These are phyloP conservation scores for Pedetes capensis DNA, from an alignment of 2,113 vertebrate genomes.

Conservation along the genomic window DNA sequence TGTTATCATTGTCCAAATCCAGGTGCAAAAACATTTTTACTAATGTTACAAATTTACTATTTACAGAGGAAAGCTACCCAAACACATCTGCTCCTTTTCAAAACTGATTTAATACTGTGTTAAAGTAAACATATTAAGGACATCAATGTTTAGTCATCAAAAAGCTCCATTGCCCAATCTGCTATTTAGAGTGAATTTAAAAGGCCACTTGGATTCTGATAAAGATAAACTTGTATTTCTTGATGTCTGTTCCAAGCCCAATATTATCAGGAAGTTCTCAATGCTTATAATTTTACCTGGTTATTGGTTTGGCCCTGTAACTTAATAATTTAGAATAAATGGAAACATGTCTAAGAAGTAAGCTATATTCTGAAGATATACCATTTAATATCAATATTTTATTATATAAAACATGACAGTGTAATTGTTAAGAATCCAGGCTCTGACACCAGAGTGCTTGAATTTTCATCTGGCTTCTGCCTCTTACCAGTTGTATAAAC, in stretches of 20 bases:
- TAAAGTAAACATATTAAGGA: constrained; percentile 81
- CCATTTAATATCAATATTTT: background rate
- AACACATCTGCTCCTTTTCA: constrained; percentile 84
- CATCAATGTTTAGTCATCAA: constrained; percentile 80
- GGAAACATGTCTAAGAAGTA: background rate
- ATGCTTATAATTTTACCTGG: background rate
- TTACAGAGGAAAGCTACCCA: constrained; percentile 69
- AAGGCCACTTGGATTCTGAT: background rate
- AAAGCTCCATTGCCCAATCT: constrained; percentile 57
- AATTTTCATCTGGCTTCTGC: background rate
- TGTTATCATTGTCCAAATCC: constrained; percentile 72
- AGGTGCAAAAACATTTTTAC: constrained; percentile 83
- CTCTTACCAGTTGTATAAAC: background rate
- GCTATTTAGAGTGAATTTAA: constrained; percentile 34
- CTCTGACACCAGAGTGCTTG: background rate
- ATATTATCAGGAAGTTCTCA: background rate
- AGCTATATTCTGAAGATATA: background rate
- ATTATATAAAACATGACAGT: background rate
- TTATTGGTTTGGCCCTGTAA: background rate
- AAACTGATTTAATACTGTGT: constrained; percentile 81
- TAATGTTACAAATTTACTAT: constrained; percentile 83
- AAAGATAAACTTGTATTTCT: constrained; percentile 38
- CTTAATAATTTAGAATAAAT: background rate
- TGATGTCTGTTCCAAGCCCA: constrained; percentile 10
- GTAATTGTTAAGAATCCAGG: background rate